phyloP scores from a whole-genome alignment of 92 coral and sea anemone genomes.

The Meandrina meandrites region DNA sequence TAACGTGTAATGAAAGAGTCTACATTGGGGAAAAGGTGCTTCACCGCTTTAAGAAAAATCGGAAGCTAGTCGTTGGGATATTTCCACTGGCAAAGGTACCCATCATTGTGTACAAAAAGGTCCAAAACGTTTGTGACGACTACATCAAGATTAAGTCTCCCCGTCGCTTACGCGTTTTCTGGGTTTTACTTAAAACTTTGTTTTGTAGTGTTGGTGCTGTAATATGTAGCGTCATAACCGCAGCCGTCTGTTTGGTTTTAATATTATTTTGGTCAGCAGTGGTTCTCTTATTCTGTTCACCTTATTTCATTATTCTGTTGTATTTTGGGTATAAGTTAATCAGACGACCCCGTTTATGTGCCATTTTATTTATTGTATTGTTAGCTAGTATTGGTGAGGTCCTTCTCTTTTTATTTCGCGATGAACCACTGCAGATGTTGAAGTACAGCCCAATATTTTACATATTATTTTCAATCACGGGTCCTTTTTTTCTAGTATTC shows the following conservation, averaged over 20 bases:
- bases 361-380: too few species aligned
- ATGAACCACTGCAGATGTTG: too few species aligned
- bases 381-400: too few species aligned
- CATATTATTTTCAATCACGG: too few species aligned
- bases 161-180: not conserved
- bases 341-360: too few species aligned
- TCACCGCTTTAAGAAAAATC: not conserved
- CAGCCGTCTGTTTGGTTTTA: not conserved
- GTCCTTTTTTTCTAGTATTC: not conserved
- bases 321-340: not conserved
- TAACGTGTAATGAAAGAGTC: too few species aligned
- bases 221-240: not conserved
- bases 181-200: not conserved
- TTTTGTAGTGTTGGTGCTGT: not conserved
- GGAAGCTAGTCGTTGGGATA: too few species aligned
- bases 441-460: not conserved
- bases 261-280: not conserved
- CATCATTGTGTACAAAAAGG: not conserved
- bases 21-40: not conserved
- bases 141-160: not conserved
- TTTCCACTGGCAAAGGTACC: not conserved
- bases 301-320: not conserved
- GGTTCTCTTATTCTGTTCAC: not conserved
- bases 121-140: not conserved
- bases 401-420: too few species aligned